A percentile compares a stretch with the other conserved stretches of the same genome.
Evolutionary conservation across 2,888 invertebrate species (phyloP).

Genomic region (Pelosia muscerda): DNA sequence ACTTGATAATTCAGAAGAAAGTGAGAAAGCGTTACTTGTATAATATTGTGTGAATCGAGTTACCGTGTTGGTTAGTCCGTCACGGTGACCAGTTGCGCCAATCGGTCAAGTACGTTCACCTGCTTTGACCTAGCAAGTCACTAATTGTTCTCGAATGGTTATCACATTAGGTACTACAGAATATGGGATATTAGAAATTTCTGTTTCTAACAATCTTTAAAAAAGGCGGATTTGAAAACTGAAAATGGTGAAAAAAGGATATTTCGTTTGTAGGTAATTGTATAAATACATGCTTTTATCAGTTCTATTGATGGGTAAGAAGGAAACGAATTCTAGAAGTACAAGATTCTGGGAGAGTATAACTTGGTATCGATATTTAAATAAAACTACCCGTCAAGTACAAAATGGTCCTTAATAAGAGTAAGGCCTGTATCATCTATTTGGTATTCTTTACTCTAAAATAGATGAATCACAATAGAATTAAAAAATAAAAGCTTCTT

Average conservation of each 20-base stretch:
- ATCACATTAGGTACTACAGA: slow-evolving; percentile 17
- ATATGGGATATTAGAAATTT: too few species aligned
- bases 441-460: too few species aligned
- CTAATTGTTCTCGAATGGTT: slow-evolving; percentile 51
- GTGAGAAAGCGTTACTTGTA: slow-evolving; percentile 51
- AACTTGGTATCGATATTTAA: background rate
- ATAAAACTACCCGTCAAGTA: background rate
- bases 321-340: too few species aligned
- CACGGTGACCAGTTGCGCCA: slow-evolving; percentile 53
- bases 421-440: too few species aligned
- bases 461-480: background rate
- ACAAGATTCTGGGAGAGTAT: too few species aligned
- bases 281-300: too few species aligned
- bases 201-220: too few species aligned
- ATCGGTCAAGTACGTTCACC: slow-evolving; percentile 80
- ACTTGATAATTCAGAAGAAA: slow-evolving; percentile 32
- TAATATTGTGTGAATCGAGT: slow-evolving; percentile 48
- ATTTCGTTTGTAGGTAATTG: too few species aligned
- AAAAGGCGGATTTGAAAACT: background rate
- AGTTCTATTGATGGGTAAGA: too few species aligned
- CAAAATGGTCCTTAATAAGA: background rate
- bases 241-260: background rate
- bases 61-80: slow-evolving; percentile 29
- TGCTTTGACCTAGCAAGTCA: slow-evolving; percentile 61
- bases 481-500: background rate